Evolutionary conservation across 2,888 invertebrate species (phyloP).

Genomic region (Parelbella ahira): DNA sequence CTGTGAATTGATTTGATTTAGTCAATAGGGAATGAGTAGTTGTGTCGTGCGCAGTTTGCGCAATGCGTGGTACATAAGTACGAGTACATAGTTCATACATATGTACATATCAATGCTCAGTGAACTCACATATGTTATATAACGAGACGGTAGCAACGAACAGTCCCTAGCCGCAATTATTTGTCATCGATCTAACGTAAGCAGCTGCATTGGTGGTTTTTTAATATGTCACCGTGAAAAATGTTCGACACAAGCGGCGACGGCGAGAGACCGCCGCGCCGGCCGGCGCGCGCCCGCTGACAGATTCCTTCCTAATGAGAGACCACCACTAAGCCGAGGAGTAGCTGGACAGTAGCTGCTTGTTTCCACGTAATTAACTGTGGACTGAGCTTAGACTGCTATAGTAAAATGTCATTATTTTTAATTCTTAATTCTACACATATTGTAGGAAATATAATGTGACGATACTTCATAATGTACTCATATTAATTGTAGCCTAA

Average conservation of each 20-base stretch:
- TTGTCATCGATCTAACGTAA: constrained; percentile 48
- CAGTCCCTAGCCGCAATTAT: constrained; percentile 44
- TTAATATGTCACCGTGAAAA: constrained; percentile 57
- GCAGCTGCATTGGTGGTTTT: constrained; percentile 56
- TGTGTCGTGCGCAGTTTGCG: too few relatives aligned
- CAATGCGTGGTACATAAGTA: too few relatives aligned
- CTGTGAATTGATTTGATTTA: too few relatives aligned
- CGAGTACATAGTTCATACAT: too few relatives aligned
- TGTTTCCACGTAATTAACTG: constrained; percentile 10
- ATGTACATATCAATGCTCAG: too few relatives aligned
- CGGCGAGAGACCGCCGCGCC: constrained; percentile 54
- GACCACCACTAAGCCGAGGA: constrained; percentile 52
- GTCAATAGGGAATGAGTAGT: too few relatives aligned
- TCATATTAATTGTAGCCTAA: too few relatives aligned
- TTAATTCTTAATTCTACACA: too few relatives aligned
- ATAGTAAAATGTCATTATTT: too few relatives aligned
- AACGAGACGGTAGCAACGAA: constrained; percentile 34
- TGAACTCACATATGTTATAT: constrained; percentile 33
- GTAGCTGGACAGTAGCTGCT: constrained; percentile 29
- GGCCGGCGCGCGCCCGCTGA: constrained; percentile 43
- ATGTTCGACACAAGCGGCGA: constrained; percentile 53
- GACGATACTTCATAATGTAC: too few relatives aligned
- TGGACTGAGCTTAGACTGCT: neutral
- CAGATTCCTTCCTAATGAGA: constrained; percentile 63
- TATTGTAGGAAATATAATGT: too few relatives aligned